phyloP scores from a whole-genome alignment of 1,140 invertebrate species.

The Adelges cooleyi region DNA sequence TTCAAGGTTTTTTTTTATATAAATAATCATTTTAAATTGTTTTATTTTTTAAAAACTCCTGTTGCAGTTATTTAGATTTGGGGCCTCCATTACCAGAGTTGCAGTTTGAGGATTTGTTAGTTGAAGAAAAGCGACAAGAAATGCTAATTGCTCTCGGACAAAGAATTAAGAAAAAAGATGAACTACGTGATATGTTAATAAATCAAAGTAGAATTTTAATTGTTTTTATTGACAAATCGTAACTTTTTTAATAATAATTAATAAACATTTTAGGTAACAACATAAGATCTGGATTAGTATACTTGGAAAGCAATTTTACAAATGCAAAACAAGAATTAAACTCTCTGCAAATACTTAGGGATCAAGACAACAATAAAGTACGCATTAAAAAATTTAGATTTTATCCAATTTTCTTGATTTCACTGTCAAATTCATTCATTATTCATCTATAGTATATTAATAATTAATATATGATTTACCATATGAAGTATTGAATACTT shows the following conservation, averaged over 20 bases:
- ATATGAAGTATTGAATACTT: no score
- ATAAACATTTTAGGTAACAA: conserved; percentile 39
- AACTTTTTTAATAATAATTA: background rate
- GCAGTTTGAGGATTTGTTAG: conserved; percentile 4
- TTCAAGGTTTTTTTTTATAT: no score
- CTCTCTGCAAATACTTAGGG: conserved; percentile 47
- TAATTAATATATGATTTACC: no score
- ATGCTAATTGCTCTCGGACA: background rate
- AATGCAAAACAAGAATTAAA: conserved; percentile 51
- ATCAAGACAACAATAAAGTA: conserved; percentile 48
- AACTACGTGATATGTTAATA: conserved; percentile 1
- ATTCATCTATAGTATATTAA: no score
- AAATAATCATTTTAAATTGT: no score
- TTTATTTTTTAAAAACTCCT: no score
- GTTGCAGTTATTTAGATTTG: background rate
- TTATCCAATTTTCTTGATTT: background rate
- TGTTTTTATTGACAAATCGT: no score
- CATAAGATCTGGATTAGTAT: conserved; percentile 50
- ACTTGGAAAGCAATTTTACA: conserved; percentile 54
- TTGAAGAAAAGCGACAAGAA: conserved; percentile 9
- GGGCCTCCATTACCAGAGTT: conserved; percentile 16
- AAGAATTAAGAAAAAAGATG: conserved; percentile 13
- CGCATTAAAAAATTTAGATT: background rate
- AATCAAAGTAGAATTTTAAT: background rate
- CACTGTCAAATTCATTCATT: background rate